phyloP scores from a whole-genome alignment of 1,140 invertebrate species.

The Panagrolaimus sp. region DNA sequence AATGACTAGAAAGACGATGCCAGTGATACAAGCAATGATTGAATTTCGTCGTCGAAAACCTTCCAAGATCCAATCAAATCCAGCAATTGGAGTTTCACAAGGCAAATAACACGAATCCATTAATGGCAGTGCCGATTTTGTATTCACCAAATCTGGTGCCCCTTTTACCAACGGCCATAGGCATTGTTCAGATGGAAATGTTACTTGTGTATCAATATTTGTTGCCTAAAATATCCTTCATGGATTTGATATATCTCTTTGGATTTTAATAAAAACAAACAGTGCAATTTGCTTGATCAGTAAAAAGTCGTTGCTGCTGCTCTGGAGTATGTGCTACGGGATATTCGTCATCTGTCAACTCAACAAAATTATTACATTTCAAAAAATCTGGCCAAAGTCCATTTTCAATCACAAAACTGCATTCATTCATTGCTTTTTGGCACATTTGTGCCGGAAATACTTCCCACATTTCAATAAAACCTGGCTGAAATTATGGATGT shows the following conservation, averaged over 20 bases:
- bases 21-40: background rate
- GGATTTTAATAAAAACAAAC: background rate
- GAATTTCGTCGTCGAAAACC: background rate
- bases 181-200: background rate
- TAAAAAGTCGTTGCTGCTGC: background rate
- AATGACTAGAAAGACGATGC: background rate
- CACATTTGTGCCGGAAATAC: slow-evolving; percentile 1
- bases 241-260: too few relatives aligned
- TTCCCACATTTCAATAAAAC: slow-evolving; percentile 4
- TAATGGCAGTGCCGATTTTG: background rate
- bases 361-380: background rate
- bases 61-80: slow-evolving; percentile 8
- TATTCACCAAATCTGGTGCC: background rate
- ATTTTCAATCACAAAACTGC: background rate
- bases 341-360: background rate
- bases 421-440: background rate
- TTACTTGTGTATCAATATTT: background rate
- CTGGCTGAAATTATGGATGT: background rate
- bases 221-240: background rate
- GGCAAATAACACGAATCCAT: slow-evolving; percentile 8
- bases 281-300: background rate
- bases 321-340: background rate
- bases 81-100: slow-evolving; percentile 2
- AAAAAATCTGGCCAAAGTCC: slow-evolving; percentile 2
- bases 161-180: slow-evolving; percentile 1